These are phyloP conservation scores for Steinernema carpocapsae DNA, from an alignment of 2,888 invertebrate species.

Conservation along the genomic window DNA sequence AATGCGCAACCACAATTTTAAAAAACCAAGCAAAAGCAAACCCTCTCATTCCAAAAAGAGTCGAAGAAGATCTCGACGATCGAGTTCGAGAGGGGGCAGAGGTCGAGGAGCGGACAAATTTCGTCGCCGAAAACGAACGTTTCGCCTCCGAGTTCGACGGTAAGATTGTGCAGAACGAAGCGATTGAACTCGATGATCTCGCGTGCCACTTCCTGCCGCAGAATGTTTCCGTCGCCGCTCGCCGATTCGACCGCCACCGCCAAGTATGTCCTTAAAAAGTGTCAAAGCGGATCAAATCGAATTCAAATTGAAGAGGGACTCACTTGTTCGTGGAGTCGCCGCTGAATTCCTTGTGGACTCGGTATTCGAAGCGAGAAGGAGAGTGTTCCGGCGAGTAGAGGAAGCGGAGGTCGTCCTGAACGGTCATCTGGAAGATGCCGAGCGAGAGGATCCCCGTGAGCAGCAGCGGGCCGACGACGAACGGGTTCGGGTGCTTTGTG, in stretches of 20 bases:
- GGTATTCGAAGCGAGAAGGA: conserved; percentile 64
- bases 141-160: conserved; percentile 54
- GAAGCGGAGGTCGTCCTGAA: conserved; percentile 68
- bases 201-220: conserved; percentile 52
- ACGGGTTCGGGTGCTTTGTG: conserved; percentile 57
- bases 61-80: conserved; percentile 65
- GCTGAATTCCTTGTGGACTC: conserved; percentile 65
- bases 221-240: conserved; percentile 53
- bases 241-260: conserved; percentile 63
- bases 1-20: no score
- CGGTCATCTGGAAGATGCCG: conserved; percentile 59
- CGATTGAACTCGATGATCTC: conserved; percentile 53
- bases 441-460: conserved; percentile 59
- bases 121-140: conserved; percentile 60
- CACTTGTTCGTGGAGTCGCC: conserved; percentile 66
- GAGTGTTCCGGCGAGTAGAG: conserved; percentile 67
- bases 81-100: conserved; percentile 63
- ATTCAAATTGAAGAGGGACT: conserved; percentile 33
- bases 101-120: conserved; percentile 58
- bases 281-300: no score
- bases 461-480: conserved; percentile 60
- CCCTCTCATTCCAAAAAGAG: conserved; percentile 65
- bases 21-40: no score
- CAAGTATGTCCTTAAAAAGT: conserved; percentile 59
- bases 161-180: conserved; percentile 65